Percentiles rank a stretch among this genome's conserved stretches.
Evolutionary conservation across 2,888 invertebrate genomes (phyloP).

Genomic region (Adela reaumurella): DNA sequence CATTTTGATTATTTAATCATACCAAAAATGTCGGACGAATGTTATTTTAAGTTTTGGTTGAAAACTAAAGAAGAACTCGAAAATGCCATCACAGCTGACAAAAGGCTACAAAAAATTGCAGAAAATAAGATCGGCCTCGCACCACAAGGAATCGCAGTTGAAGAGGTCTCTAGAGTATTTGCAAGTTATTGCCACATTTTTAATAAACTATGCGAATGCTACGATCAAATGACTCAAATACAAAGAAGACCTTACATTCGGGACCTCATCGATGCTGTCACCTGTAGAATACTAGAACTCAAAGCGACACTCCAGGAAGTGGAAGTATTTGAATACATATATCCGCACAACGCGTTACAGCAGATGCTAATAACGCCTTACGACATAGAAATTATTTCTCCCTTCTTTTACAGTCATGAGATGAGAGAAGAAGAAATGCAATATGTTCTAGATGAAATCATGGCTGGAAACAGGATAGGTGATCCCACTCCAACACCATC

Average conservation of each 20-base stretch:
- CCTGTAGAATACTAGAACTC: conserved; percentile 57
- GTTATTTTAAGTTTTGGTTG: conserved; percentile 35
- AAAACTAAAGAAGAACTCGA: conserved; percentile 29
- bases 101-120: conserved; percentile 30
- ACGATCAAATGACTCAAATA: conserved; percentile 60
- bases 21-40: conserved; percentile 34
- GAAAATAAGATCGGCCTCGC: conserved; percentile 27
- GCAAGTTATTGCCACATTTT: conserved; percentile 50
- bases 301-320: conserved; percentile 54
- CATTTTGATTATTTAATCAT: too few species aligned
- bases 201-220: conserved; percentile 55
- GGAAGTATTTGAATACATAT: conserved; percentile 62
- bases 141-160: conserved; percentile 44
- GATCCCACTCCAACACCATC: conserved; percentile 35
- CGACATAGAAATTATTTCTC: conserved; percentile 61
- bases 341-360: conserved; percentile 67
- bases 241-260: conserved; percentile 57
- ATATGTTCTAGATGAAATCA: conserved; percentile 39
- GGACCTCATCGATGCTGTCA: conserved; percentile 55
- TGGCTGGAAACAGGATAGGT: conserved; percentile 36
- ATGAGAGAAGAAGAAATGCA: conserved; percentile 42
- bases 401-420: conserved; percentile 61
- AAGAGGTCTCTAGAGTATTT: conserved; percentile 47
- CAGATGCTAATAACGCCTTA: conserved; percentile 67
- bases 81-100: conserved; percentile 26